Base-by-base conservation (phyloP, 2,888 invertebrate species). In the Meloe dianella region DNA sequence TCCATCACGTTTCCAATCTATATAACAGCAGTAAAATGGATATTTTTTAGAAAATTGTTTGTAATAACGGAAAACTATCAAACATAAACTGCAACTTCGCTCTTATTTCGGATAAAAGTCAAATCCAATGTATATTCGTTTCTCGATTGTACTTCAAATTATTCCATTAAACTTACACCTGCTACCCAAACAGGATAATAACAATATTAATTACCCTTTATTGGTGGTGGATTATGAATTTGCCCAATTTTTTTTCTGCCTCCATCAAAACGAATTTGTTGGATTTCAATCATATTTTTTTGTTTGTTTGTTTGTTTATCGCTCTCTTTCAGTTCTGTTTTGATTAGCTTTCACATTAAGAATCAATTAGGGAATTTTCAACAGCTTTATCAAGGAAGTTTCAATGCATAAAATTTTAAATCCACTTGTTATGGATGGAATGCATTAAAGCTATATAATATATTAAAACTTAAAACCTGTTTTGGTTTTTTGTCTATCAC, bases 141-240 rank as follows among this genome's bases (percentile, higher is more conserved):
- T 51, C n/a, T 51, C 51, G 51, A 51, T 12, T 51, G 12, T 24
- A 51, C 22, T 51, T 51, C 51, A 51, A 24, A 51, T 51, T 51
- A 51, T 51, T 22, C 14, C 24, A 22, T 24, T 51, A 22, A 17
- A 20, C 51, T 24, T 24, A 20, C 51, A 51, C 51, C 51, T 51
- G 51, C 22, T 22, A 22, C 51, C 51, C 12, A 7, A 17, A 41
- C 41, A 51, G 24, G 22, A 22, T 24, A 51, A 51, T 51, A 51
- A 51, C 51, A 51, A 51, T 51, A 51, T 51, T 51, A 51, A 51
- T 51, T 51, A 51, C 12, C 47, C 20, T 47, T 47, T 47, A 47
- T 47, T 47, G 24, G 24, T 51, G 47, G 41, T 47, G 47, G 47
- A 47, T 47, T 47, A 47, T n/a, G 17, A 41, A 41, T 41, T 41